Base-by-base conservation (phyloP, 2,113 vertebrate species). In the Pollimyrus isidori region DNA sequence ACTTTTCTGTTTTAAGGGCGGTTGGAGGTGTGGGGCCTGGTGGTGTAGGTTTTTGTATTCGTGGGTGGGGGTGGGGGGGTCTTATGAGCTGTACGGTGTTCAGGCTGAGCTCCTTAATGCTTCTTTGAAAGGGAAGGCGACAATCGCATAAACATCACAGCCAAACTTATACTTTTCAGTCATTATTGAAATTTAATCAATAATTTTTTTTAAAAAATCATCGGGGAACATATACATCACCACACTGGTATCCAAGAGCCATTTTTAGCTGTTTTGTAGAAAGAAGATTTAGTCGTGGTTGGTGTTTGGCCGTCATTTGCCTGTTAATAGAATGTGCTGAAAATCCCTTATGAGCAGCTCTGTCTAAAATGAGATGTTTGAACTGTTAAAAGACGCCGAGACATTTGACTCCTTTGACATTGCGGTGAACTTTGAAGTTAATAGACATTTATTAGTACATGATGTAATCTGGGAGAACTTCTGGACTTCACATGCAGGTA, bases 361-460 rank as follows among this genome's bases (percentile, higher is more conserved):
- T 85, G 53, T 84, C 4, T 42, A 84, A 65, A 83, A 48, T 17
- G 52, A 53, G 19, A 86, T 65, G 21, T 58, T 45, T 39, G 52
- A 85, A 48, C 53, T 46, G 39, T 48, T 58, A 82, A 65, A 89
- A 89, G 88, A 49, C 35, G 19, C 73, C 1, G 30, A 80, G 73
- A 58, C 76, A 46, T 85, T 56, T 62, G 50, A 65, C n/a, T 58
- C 86, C 11, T 80, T 46, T 53, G n/a, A 82, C 82, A 45, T 85
- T 49, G n/a, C 39, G 2, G 39, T 58, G 53, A n/a, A 53, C 88
- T 83, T 39, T 85, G 88, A 84, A 26, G 23, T 85, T 45, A 58
- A 52, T 56, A 80, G 21, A n/a, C 73, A 11, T 58, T 65, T 46
- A 85, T 89, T 80, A 46, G 82, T 42, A 62, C 83, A 86, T 80